Percentiles rank a stretch among this genome's conserved stretches.
Evolutionary conservation across 2,888 invertebrate genomes (phyloP).

Genomic region (Cataglyphis cursor): DNA sequence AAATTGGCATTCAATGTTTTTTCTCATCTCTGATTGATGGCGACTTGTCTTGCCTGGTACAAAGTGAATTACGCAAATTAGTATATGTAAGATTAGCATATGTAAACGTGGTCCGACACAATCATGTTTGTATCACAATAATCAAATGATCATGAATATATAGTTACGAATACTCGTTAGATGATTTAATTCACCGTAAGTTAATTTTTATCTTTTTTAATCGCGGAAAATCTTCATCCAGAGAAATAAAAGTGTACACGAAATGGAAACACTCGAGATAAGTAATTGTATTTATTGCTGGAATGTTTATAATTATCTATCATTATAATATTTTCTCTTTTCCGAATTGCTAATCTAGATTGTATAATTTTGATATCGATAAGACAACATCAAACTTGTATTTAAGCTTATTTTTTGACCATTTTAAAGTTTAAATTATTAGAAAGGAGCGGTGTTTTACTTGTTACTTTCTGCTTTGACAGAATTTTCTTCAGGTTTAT

Average conservation of each 20-base stretch:
- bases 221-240: slow-evolving; percentile 18
- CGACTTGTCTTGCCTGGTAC: slow-evolving; percentile 56
- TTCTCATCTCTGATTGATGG: slow-evolving; percentile 36
- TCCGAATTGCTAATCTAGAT: slow-evolving; percentile 1
- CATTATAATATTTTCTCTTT: neutral
- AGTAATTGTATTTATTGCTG: neutral
- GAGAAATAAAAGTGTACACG: neutral
- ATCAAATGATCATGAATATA: slow-evolving; percentile 13
- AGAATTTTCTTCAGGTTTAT: neutral
- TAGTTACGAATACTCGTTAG: neutral
- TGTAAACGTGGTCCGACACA: slow-evolving; percentile 21
- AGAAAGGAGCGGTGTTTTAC: neutral
- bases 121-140: slow-evolving; percentile 24
- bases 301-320: neutral
- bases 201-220: neutral
- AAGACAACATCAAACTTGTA: neutral
- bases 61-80: slow-evolving; percentile 2
- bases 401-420: neutral
- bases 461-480: neutral
- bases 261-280: neutral
- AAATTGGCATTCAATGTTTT: slow-evolving; percentile 21
- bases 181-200: neutral
- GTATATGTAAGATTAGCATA: slow-evolving; percentile 36
- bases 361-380: neutral
- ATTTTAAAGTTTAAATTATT: neutral